Conservation (phyloP, 2,113 vertebrate genomes). For the Otolemur garnettii region DNA sequence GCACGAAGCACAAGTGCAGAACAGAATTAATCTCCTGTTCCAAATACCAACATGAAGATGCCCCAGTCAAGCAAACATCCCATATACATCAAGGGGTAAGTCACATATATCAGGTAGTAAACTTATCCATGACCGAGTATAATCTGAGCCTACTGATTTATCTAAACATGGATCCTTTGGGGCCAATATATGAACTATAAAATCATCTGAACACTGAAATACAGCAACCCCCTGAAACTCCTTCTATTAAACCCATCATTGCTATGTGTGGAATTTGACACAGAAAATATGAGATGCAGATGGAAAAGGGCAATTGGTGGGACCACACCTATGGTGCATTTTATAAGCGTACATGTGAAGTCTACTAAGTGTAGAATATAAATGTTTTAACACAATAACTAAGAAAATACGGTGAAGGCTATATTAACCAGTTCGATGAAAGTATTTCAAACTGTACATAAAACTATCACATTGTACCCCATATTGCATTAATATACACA, state of each 20-base stretch:
- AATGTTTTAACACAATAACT: too few relatives aligned
- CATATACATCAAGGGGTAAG: background rate
- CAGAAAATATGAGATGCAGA: slow-evolving; percentile 4
- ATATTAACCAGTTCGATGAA: too few relatives aligned
- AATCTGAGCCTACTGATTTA: background rate
- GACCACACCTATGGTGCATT: too few relatives aligned
- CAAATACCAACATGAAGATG: slow-evolving; percentile 9
- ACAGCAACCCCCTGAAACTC: background rate
- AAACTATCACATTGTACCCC: too few relatives aligned
- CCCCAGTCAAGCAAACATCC: background rate
- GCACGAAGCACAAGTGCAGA: background rate
- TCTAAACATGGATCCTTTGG: background rate
- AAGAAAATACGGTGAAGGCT: too few relatives aligned
- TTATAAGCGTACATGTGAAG: too few relatives aligned
- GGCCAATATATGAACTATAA: slow-evolving; percentile 46
- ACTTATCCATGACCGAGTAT: slow-evolving; percentile 18
- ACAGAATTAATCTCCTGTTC: slow-evolving; percentile 30
- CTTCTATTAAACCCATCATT: background rate
- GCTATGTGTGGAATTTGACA: slow-evolving; percentile 19
- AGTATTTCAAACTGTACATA: too few relatives aligned
- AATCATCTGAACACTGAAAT: slow-evolving; percentile 27
- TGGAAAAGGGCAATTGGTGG: background rate
- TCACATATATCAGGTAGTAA: background rate
- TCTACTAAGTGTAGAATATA: too few relatives aligned
- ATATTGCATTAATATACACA: too few relatives aligned